A percentile compares a stretch with the other conserved stretches of the same genome.
Evolutionary conservation across 2,113 vertebrate species (phyloP).

Genomic region (Pristiophorus japonicus): DNA sequence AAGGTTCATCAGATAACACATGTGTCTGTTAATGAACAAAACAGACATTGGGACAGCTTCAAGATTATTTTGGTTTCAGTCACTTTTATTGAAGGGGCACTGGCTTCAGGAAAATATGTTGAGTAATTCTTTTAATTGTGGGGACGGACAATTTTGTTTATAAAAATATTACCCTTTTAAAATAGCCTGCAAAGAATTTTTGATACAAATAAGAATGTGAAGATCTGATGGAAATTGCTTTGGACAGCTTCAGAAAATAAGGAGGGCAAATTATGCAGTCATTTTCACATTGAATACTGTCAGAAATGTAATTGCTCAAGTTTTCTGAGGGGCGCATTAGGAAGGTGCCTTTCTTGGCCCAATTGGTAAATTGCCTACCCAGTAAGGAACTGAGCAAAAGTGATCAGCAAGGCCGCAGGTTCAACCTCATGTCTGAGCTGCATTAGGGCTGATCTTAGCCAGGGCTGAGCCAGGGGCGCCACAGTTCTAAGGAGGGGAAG

Average conservation of each 20-base stretch:
- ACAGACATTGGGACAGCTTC: not conserved
- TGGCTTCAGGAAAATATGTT: not conserved
- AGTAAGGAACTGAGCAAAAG: not conserved
- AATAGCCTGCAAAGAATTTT: not conserved
- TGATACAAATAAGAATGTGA: not conserved
- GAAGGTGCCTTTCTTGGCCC: not conserved
- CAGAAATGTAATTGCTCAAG: not conserved
- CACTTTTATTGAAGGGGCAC: not conserved
- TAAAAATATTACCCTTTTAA: not conserved
- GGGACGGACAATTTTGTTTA: not conserved
- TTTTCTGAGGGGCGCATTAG: not conserved
- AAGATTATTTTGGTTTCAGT: not conserved
- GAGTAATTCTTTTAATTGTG: not conserved
- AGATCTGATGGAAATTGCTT: not conserved
- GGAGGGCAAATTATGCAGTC: not conserved
- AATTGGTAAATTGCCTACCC: not conserved
- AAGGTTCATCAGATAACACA: not conserved
- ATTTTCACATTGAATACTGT: not conserved
- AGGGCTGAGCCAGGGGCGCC: too few species aligned
- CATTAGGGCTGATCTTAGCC: not conserved
- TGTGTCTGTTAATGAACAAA: not conserved
- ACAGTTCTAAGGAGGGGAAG: not conserved
- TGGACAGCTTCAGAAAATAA: not conserved
- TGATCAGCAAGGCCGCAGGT: not conserved
- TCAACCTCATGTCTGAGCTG: not conserved